Conservation (phyloP, 2,888 invertebrate genomes). For the Metalampra italica region DNA sequence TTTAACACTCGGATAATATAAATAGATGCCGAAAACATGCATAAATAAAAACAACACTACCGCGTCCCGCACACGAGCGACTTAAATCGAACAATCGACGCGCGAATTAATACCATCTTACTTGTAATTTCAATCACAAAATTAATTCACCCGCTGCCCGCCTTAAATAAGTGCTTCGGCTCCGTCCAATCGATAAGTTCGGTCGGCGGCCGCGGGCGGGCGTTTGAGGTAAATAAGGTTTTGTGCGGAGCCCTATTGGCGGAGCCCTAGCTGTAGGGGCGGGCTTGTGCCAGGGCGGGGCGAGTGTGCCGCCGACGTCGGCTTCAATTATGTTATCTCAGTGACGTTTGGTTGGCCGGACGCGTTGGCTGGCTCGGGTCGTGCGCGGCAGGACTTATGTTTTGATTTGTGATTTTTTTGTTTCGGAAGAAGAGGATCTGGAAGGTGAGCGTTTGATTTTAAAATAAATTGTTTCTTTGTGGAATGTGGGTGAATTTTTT, state of each 20-base stretch:
- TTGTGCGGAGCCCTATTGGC: constrained; percentile 44
- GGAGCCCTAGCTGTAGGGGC: constrained; percentile 29
- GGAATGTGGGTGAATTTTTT: too few species aligned
- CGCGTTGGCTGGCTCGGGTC: not conserved
- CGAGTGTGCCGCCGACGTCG: constrained; percentile 3
- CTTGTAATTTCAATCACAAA: constrained; percentile 74
- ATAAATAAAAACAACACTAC: not conserved
- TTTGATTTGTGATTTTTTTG: constrained; percentile 19
- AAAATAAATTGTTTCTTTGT: too few species aligned
- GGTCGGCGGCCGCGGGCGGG: constrained; percentile 59
- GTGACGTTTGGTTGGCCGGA: not conserved
- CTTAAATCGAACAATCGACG: constrained; percentile 5
- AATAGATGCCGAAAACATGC: too few species aligned
- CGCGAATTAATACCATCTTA: constrained; percentile 51
- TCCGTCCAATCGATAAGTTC: constrained; percentile 68
- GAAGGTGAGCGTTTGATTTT: too few species aligned
- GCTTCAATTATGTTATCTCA: not conserved
- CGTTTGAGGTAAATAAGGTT: constrained; percentile 69
- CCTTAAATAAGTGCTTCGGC: constrained; percentile 69
- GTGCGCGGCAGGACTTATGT: constrained; percentile 13
- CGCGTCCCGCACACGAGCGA: not conserved
- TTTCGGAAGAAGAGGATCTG: constrained; percentile 15
- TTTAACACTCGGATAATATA: too few species aligned
- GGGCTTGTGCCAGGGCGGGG: constrained; percentile 34
- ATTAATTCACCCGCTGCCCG: constrained; percentile 66